These are phyloP conservation scores for Brachystomella parvula DNA, from an alignment of 1,140 invertebrate species.

Conservation along the genomic window DNA sequence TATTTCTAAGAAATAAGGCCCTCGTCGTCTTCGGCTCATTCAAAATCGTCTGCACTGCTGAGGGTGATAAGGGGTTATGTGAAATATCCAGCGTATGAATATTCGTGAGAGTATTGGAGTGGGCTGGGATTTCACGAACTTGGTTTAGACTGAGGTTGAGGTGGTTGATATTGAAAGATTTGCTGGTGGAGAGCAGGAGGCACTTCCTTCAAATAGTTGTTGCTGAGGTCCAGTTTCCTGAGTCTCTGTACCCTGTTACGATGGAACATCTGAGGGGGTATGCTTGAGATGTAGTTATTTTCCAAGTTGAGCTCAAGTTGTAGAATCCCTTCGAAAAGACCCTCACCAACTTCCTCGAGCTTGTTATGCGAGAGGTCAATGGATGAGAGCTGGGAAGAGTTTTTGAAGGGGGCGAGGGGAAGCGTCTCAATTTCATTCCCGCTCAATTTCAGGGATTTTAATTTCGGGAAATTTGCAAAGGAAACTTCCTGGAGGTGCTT, in stretches of 20 bases:
- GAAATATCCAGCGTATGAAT: conserved; percentile 79
- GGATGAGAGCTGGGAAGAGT: conserved; percentile 78
- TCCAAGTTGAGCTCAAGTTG: conserved; percentile 67
- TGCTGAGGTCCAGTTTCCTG: conserved; percentile 68
- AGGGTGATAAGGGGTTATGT: conserved; percentile 67
- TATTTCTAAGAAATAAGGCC: conserved; percentile 68
- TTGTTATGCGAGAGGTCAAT: conserved; percentile 66
- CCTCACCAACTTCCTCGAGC: conserved; percentile 63
- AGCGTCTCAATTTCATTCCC: conserved; percentile 69
- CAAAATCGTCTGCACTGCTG: conserved; percentile 64
- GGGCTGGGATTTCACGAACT: conserved; percentile 65
- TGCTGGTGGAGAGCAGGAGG: conserved; percentile 73
- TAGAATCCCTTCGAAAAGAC: conserved; percentile 65
- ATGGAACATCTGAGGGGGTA: conserved; percentile 79
- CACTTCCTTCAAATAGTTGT: conserved; percentile 67
- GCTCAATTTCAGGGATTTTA: conserved; percentile 59
- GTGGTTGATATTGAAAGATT: conserved; percentile 64
- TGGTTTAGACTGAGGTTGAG: conserved; percentile 72
- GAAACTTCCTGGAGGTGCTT: conserved; percentile 70
- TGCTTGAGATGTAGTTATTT: conserved; percentile 61
- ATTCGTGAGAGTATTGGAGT: conserved; percentile 76
- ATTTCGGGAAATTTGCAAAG: conserved; percentile 66
- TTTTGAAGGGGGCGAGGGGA: conserved; percentile 78
- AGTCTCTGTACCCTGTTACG: conserved; percentile 64
- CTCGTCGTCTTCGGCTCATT: conserved; percentile 80